These are phyloP conservation scores for Eupristina koningsbergeri DNA, from an alignment of 1,140 invertebrate species.

Conservation along the genomic window DNA sequence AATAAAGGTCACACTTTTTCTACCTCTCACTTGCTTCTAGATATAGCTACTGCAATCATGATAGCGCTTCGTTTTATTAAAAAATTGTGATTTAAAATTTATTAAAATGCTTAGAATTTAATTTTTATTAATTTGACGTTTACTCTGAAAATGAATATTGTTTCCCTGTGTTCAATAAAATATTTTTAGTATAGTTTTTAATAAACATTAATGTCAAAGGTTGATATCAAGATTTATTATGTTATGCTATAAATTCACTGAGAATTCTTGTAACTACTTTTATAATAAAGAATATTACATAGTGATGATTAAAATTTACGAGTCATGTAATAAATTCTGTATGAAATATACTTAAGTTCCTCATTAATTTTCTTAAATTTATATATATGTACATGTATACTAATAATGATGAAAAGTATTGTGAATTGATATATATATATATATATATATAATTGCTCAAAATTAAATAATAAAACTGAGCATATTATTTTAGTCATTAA, in stretches of 20 bases:
- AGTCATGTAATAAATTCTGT: background rate
- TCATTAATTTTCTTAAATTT: background rate
- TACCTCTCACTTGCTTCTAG: conserved; percentile 15
- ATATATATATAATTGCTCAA: background rate
- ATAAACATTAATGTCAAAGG: background rate
- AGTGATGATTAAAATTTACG: background rate
- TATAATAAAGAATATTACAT: background rate
- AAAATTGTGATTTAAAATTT: conserved; percentile 11
- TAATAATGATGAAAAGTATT: no score
- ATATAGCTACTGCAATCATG: background rate
- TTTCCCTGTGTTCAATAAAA: background rate
- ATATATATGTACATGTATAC: no score
- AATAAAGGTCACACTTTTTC: conserved; percentile 34
- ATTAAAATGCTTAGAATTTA: background rate
- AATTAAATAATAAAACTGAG: background rate
- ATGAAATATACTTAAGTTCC: background rate
- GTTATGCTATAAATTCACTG: background rate
- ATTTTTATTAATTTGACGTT: conserved; percentile 25
- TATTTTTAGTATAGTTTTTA: background rate
- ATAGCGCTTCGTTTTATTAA: conserved; percentile 5
- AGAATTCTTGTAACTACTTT: background rate
- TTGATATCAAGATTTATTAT: background rate
- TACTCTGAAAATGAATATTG: conserved; percentile 26
- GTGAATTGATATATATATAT: no score
- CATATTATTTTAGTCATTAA: background rate